phyloP scores from a whole-genome alignment of 1,140 invertebrate species.

The Mizuhopecten yessoensis region DNA sequence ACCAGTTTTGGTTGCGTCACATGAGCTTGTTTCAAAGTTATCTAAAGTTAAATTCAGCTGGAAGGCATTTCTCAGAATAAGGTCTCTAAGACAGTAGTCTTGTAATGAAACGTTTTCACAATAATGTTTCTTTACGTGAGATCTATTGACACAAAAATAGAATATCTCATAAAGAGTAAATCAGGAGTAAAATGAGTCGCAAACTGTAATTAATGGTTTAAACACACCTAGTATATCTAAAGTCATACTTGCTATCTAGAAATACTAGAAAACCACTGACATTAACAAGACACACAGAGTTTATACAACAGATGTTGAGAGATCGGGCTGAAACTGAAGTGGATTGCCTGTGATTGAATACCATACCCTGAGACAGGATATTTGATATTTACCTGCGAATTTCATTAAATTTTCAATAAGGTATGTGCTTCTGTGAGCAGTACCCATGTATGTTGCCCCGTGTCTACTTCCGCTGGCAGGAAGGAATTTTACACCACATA shows the following conservation, averaged over 20 bases:
- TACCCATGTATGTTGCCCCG: background rate
- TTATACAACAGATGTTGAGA: background rate
- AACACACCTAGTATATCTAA: too few species aligned
- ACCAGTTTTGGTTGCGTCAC: too few species aligned
- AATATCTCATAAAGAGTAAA: too few species aligned
- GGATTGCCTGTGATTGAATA: background rate
- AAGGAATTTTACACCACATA: background rate
- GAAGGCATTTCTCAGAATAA: too few species aligned
- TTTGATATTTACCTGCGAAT: slow-evolving; percentile 34
- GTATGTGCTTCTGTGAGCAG: background rate
- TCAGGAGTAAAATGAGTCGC: too few species aligned
- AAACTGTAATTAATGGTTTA: too few species aligned
- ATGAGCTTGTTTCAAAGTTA: too few species aligned
- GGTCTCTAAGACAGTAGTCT: too few species aligned
- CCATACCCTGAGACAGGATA: background rate
- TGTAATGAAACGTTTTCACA: too few species aligned
- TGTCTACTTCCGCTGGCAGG: slow-evolving; percentile 1
- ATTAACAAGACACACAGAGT: background rate
- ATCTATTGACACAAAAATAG: too few species aligned
- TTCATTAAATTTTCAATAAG: slow-evolving; percentile 40
- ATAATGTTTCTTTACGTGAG: too few species aligned
- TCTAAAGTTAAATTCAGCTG: too few species aligned
- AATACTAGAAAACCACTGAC: background rate
- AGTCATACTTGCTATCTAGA: background rate
- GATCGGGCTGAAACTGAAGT: background rate